Base-by-base conservation (phyloP, 2,797 vertebrate species). In the Amniataba percoides region DNA sequence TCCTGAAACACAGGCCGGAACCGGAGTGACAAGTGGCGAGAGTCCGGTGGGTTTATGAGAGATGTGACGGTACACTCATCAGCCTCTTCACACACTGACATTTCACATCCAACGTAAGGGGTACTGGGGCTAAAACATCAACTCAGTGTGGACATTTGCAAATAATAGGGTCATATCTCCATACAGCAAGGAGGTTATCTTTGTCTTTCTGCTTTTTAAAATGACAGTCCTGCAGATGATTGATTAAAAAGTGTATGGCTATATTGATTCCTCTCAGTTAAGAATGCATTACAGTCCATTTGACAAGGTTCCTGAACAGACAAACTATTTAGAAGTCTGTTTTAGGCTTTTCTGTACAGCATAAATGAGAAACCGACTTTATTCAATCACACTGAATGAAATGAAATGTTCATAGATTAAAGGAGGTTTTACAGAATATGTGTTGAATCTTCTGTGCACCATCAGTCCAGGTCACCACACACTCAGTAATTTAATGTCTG, bases 41-140 rank as follows among this genome's bases (percentile, higher is more conserved):
- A 45, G 51, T 14, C 49, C 69, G 31, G 3, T 34, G 39, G 10
- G 31, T 45, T 68, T n/a, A 34, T n/a, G 27, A 39, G 4, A n/a
- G 27, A 58, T 25, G 5, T 36, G 18, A 66, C 31, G 9, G 34
- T 19, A 1, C 15, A 27, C n/a, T 65, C 27, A 19, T 58, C 7
- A 46, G 9, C 49, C 61, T 52, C 13, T 51, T 59, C 57, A 52
- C 40, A 40, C 6, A 25, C 14, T 42, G 65, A 48, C 66, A 66
- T 55, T 62, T 67, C 46, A 69, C 64, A 55, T 61, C 49, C 31
- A 46, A 43, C 68, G 58, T n/a, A 70, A 72, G 69, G n/a, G 57
- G 51, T 34, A 31, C 0, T 1, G 34, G 48, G 27, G 56, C 56
- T 51, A 42, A 49, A 80, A 25, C 52, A 49, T 12, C 23, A 71